phyloP scores from a whole-genome alignment of 2,113 vertebrate genomes.

The Eclectus roratus region DNA sequence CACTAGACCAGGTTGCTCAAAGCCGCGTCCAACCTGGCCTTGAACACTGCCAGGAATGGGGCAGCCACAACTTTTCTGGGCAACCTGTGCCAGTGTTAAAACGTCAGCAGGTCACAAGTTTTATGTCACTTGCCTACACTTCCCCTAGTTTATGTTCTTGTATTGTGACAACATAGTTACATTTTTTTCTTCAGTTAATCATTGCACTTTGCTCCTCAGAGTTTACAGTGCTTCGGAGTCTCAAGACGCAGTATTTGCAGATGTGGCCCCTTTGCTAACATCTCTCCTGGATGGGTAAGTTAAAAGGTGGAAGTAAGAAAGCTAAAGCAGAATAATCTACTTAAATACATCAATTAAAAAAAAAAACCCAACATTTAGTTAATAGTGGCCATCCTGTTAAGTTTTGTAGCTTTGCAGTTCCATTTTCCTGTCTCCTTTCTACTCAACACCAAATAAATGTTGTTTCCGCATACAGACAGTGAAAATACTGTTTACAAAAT shows the following conservation, averaged over 20 bases:
- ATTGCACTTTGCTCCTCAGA: slow-evolving; percentile 54
- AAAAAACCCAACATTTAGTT: neutral
- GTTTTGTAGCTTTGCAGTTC: neutral
- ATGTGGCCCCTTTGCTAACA: slow-evolving; percentile 81
- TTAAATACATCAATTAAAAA: neutral
- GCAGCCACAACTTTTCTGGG: neutral
- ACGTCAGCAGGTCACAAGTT: neutral
- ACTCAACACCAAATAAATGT: neutral
- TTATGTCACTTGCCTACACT: neutral
- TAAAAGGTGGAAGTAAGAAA: neutral
- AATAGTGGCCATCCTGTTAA: neutral
- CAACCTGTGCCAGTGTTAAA: neutral
- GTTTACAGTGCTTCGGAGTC: slow-evolving; percentile 78
- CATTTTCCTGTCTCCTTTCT: neutral
- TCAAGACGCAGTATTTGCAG: slow-evolving; percentile 79
- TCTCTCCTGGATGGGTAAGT: slow-evolving; percentile 86
- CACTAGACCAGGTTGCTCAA: neutral
- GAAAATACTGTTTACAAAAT: neutral
- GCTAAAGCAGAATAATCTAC: neutral
- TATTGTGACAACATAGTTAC: neutral
- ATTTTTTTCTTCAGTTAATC: neutral
- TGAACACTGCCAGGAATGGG: neutral
- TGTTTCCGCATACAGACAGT: neutral
- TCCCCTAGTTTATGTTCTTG: neutral
- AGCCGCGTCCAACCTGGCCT: neutral